phyloP scores from a whole-genome alignment of 2,888 invertebrate genomes.

The Eugnorisma glareosa region DNA sequence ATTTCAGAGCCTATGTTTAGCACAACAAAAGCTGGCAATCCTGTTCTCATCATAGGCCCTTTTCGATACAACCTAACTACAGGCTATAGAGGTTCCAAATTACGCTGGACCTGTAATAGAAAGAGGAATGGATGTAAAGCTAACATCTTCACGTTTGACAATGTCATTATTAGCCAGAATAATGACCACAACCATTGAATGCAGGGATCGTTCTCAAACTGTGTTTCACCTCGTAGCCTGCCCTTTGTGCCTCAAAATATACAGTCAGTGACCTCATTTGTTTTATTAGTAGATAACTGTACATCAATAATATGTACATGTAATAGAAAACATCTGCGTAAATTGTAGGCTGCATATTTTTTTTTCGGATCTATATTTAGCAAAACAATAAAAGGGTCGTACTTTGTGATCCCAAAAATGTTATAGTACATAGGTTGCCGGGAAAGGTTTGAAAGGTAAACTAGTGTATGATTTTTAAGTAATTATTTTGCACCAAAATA shows the following conservation, averaged over 20 bases:
- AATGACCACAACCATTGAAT: conserved; percentile 28
- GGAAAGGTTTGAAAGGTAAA: conserved; percentile 27
- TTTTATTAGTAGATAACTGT: too few relatives aligned
- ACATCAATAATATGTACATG: too few relatives aligned
- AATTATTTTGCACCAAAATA: not conserved
- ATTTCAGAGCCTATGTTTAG: conserved; percentile 49
- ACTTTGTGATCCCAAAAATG: too few relatives aligned
- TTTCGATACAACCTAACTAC: conserved; percentile 51
- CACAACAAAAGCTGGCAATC: conserved; percentile 53
- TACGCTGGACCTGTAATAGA: conserved; percentile 51
- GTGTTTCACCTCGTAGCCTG: too few relatives aligned
- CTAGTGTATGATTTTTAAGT: too few relatives aligned
- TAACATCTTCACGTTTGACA: conserved; percentile 17
- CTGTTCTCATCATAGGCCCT: conserved; percentile 46
- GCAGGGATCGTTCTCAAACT: rapidly evolving
- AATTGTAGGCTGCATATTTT: too few relatives aligned
- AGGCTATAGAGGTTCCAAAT: conserved; percentile 35
- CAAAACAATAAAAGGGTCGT: not conserved
- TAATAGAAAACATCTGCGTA: too few relatives aligned
- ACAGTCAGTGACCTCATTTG: too few relatives aligned
- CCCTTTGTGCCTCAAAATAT: too few relatives aligned
- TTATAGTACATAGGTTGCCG: too few relatives aligned
- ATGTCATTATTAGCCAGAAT: conserved; percentile 10
- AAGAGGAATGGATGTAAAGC: conserved; percentile 39
- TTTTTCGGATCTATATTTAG: too few relatives aligned